Base-by-base conservation (phyloP, 2,113 vertebrate genomes). In the Leucoraja erinaceus region DNA sequence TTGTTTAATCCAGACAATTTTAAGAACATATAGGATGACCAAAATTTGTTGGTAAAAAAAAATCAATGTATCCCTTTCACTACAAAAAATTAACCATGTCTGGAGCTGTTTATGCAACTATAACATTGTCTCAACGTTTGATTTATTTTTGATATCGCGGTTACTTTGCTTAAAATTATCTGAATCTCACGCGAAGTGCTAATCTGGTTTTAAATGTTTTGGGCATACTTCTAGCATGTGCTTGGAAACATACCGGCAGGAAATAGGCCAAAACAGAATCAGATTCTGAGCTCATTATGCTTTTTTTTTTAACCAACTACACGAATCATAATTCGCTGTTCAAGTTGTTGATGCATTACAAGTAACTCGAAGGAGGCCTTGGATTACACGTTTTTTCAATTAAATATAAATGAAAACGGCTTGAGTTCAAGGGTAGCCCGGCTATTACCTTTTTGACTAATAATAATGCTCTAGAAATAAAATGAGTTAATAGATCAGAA, bases 321-420 rank as follows among this genome's bases (percentile, higher is more conserved):
- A 88, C 22, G 54, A 84, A 61, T 59, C 54, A 61, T 31, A 74
- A 47, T 72, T 28, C 90, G 54, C 68, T 16, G 20, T 91, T 14
- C 33, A 91, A 72, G 70, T 47, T 47, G 38, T 14, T 91, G 66
- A 72, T 54, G 25, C 90, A 72, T 72, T 72, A 54, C 33, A 91
- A 54, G 38, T 25, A 91, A 72, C 2, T 70, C 18, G 20, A 47
- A 91, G 70, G 31, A 54, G 66, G 6, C 16, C 10, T 54, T 70
- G 16, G 20, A 54, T 72, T 47, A 33, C 63, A 68, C 16, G 25
- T 70, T 70, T 38, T 68, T 47, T 72, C 66, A 91, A 72, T 72
- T 72, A 38, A 91, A 91, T 63, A 28, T 91, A 70, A 74, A 47
- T 74, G 90, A 74, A 91, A 72, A 47, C 12, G 33, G 86, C 14